Conservation (phyloP, 2,113 vertebrate genomes). For the Vireo altiloquus region DNA sequence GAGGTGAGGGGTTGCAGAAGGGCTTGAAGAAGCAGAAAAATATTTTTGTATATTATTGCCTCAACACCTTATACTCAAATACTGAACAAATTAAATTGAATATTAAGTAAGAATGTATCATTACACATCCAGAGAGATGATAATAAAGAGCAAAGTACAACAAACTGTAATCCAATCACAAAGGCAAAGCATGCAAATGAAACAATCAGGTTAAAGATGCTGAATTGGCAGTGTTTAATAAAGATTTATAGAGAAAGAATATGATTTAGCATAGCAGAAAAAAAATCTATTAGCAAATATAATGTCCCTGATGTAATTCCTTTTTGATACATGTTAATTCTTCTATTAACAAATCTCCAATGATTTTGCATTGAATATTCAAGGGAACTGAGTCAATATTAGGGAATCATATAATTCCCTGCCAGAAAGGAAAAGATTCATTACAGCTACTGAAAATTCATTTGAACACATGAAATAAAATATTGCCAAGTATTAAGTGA, state of each 20-base stretch:
- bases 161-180: constrained; percentile 43
- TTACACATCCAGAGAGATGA: constrained; percentile 20
- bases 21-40: not conserved
- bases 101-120: constrained; percentile 29
- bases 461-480: not conserved
- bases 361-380: constrained; percentile 31
- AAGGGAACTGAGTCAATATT: constrained; percentile 38
- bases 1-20: not conserved
- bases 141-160: constrained; percentile 24
- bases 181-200: constrained; percentile 24
- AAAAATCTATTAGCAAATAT: constrained; percentile 39
- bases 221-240: constrained; percentile 6
- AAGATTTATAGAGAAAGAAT: constrained; percentile 28
- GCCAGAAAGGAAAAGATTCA: not conserved
- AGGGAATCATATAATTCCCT: constrained; percentile 7
- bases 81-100: constrained; percentile 12
- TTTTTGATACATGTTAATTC: constrained; percentile 21
- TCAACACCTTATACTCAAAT: not conserved
- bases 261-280: not conserved
- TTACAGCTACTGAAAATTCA: not conserved
- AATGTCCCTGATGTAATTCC: constrained; percentile 21
- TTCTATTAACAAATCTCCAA: constrained; percentile 33
- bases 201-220: constrained; percentile 42
- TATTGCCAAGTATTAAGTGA: not conserved
- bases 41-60: not conserved